These are phyloP conservation scores for Seriola quinqueradiata DNA, from an alignment of 2,113 vertebrate genomes.

Conservation along the genomic window DNA sequence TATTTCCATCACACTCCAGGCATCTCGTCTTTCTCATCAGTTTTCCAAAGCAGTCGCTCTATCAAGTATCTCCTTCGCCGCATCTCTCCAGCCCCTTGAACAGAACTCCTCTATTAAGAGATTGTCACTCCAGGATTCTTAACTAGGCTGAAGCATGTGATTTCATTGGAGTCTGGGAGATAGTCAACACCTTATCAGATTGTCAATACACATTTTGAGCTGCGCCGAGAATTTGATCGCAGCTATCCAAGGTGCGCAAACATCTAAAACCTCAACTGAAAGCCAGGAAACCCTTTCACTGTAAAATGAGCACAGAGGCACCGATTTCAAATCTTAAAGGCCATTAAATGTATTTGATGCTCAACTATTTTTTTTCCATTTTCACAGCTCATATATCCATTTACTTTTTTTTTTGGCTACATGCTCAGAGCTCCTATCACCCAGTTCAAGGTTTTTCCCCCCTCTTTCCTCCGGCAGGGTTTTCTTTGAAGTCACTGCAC, in stretches of 20 bases:
- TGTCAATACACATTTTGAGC: constrained; percentile 59
- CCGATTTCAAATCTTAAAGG: constrained; percentile 29
- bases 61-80: constrained; percentile 62
- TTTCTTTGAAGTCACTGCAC: constrained; percentile 27
- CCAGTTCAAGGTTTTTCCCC: background rate
- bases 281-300: background rate
- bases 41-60: constrained; percentile 61
- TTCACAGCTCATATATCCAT: constrained; percentile 21
- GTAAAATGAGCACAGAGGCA: constrained; percentile 5
- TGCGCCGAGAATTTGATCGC: constrained; percentile 43
- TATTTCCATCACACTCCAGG: constrained; percentile 68
- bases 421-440: background rate
- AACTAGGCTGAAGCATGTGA: constrained; percentile 67
- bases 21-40: constrained; percentile 66
- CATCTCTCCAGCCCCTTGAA: constrained; percentile 67
- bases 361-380: constrained; percentile 20
- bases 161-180: constrained; percentile 60
- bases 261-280: constrained; percentile 17
- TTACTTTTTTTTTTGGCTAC: constrained; percentile 26
- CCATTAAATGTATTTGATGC: constrained; percentile 40
- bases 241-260: constrained; percentile 17
- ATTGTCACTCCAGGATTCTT: constrained; percentile 67
- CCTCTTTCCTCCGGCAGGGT: background rate
- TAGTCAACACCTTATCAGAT: constrained; percentile 60
- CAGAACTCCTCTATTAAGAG: constrained; percentile 72